phyloP scores from a whole-genome alignment of 1,140 invertebrate genomes.

The Magallana ariakensis region DNA sequence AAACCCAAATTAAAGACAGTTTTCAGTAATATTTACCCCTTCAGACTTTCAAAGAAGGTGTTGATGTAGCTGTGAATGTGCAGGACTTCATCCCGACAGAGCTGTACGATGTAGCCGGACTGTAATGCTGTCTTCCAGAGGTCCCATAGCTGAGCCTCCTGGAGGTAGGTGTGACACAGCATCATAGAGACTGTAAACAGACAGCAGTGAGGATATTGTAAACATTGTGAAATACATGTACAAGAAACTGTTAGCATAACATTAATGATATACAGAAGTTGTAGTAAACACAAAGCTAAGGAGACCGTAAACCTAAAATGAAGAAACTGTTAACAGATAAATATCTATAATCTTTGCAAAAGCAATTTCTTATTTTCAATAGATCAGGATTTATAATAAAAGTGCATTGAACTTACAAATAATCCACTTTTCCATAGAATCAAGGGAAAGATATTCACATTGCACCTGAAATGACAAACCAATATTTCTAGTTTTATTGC shows the following conservation, averaged over 20 bases:
- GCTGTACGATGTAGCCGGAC: constrained; percentile 94
- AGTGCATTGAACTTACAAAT: constrained; percentile 84
- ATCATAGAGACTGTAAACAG: constrained; percentile 86
- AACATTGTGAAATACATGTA: background rate
- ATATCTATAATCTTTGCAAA: too few relatives aligned
- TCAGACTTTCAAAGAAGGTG: constrained; percentile 95
- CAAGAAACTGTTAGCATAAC: too few relatives aligned
- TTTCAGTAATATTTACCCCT: constrained; percentile 83
- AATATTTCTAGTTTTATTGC: too few relatives aligned
- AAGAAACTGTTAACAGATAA: too few relatives aligned
- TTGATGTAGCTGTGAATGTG: constrained; percentile 97
- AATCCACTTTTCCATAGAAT: constrained; percentile 97
- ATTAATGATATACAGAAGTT: too few relatives aligned
- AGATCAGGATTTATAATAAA: too few relatives aligned
- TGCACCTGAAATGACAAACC: constrained; percentile 84
- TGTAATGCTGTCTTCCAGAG: constrained; percentile 95
- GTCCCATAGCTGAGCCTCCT: constrained; percentile 82
- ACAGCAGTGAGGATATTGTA: constrained; percentile 43
- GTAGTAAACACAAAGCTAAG: too few relatives aligned
- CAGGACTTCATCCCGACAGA: constrained; percentile 98
- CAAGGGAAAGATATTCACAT: constrained; percentile 97
- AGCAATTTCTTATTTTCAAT: too few relatives aligned
- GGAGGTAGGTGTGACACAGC: constrained; percentile 92
- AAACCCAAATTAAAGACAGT: too few relatives aligned
- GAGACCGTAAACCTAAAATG: too few relatives aligned